Conservation (phyloP, 1,140 invertebrate genomes). For the Nephotettix cincticeps region DNA sequence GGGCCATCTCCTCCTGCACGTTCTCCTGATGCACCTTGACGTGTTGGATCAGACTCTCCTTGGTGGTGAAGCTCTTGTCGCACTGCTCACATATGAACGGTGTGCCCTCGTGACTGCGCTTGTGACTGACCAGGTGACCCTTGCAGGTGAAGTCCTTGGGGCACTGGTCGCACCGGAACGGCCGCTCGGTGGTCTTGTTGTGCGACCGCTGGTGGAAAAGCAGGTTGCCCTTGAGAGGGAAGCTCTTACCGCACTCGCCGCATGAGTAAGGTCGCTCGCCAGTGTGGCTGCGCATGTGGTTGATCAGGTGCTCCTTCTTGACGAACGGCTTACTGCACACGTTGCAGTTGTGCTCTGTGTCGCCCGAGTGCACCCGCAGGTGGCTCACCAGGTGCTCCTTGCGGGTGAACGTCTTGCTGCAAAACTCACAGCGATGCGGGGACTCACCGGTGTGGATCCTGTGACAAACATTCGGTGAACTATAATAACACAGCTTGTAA, state of each 20-base stretch:
- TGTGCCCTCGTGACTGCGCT: conserved; percentile 80
- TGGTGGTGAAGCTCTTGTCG: conserved; percentile 75
- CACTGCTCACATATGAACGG: conserved; percentile 75
- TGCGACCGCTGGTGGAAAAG: conserved; percentile 91
- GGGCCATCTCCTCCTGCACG: neutral
- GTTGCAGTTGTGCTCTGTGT: conserved; percentile 79
- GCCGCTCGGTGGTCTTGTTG: conserved; percentile 79
- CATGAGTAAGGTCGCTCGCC: conserved; percentile 84
- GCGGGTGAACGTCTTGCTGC: conserved; percentile 75
- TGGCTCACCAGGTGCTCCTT: conserved; percentile 80
- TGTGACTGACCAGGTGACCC: conserved; percentile 82
- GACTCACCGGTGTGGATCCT: conserved; percentile 70
- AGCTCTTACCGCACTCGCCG: conserved; percentile 93
- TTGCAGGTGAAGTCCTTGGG: conserved; percentile 96
- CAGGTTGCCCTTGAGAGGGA: conserved; percentile 86
- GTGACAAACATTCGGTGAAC: too few species aligned
- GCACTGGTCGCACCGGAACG: conserved; percentile 92
- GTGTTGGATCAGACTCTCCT: conserved; percentile 67
- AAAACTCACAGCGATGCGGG: conserved; percentile 73
- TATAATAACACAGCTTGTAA: too few species aligned
- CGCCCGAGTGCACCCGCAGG: conserved; percentile 84
- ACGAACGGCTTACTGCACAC: conserved; percentile 84
- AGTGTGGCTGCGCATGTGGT: conserved; percentile 82
- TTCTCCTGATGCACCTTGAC: conserved; percentile 45
- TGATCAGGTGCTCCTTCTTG: conserved; percentile 75